These are phyloP conservation scores for Ericerus pela DNA, from an alignment of 1,140 invertebrate genomes.

Conservation along the genomic window DNA sequence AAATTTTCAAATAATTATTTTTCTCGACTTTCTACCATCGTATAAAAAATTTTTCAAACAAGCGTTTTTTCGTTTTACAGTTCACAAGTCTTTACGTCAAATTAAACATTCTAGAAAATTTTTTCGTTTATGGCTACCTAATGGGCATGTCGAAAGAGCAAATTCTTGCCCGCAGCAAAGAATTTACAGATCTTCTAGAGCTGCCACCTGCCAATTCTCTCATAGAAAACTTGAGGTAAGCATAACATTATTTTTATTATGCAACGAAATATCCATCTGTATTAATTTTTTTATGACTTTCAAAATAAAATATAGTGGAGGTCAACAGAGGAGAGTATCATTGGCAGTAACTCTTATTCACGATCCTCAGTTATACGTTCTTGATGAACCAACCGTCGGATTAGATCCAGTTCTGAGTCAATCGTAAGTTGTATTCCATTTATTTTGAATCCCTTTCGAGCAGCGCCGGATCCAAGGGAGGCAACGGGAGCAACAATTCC, in stretches of 20 bases:
- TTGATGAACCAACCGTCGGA: conserved; percentile 88
- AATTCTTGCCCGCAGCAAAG: conserved; percentile 49
- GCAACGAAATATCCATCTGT: no score
- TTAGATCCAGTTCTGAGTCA: conserved; percentile 62
- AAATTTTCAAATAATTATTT: no score
- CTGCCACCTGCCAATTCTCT: conserved; percentile 43
- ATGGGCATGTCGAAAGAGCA: conserved; percentile 52
- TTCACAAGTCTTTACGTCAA: conserved; percentile 67
- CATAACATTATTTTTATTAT: no score
- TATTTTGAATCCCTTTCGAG: no score
- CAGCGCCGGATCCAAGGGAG: no score
- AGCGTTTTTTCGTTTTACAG: no score
- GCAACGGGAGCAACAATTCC: no score
- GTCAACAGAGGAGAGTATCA: conserved; percentile 73
- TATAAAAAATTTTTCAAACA: no score
- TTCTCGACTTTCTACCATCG: no score
- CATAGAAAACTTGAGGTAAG: conserved; percentile 24
- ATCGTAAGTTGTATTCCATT: no score
- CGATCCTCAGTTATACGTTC: conserved; percentile 68
- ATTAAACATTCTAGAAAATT: conserved; percentile 67
- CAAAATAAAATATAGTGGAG: conserved; percentile 44
- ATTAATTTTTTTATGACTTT: no score
- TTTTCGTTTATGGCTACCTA: conserved; percentile 77
- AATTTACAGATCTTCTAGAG: conserved; percentile 55
- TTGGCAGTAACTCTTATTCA: conserved; percentile 76